Percentiles rank a stretch among this genome's conserved stretches.
phyloP scores from a whole-genome alignment of 37 sponge, comb jelly and placozoan species.

The Axinella damicornis region DNA sequence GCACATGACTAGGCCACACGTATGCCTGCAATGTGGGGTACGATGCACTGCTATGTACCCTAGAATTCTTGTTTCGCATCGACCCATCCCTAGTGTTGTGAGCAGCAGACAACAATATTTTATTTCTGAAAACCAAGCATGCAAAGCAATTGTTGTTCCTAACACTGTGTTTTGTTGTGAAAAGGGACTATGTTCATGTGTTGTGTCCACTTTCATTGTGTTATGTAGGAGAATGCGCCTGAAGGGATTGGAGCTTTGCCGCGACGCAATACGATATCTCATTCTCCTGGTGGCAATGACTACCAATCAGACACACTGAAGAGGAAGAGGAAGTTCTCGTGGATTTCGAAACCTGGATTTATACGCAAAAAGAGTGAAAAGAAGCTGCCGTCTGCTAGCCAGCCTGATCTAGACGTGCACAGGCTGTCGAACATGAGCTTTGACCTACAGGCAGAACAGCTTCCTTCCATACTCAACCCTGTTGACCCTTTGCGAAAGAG shows the following conservation, averaged over 20 bases:
- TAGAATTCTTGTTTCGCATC: no score
- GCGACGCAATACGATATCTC: constrained; percentile 1
- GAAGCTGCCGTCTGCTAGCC: background rate
- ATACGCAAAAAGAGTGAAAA: constrained; percentile 16
- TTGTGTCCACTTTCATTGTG: no score
- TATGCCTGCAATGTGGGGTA: no score
- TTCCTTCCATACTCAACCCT: background rate
- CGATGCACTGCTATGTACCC: no score
- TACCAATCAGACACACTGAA: constrained; percentile 32
- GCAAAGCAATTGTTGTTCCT: no score
- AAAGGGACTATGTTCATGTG: no score
- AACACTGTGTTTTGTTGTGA: no score
- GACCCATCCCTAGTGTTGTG: no score
- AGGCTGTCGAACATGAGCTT: constrained; percentile 8
- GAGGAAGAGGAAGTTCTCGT: constrained; percentile 37
- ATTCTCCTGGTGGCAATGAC: constrained; percentile 12
- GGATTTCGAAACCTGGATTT: constrained; percentile 23
- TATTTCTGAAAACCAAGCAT: no score
- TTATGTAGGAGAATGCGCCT: background rate
- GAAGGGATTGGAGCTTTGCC: background rate
- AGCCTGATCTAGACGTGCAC: background rate
- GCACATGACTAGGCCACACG: no score
- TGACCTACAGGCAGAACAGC: background rate
- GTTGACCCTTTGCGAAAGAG: constrained; percentile 12
- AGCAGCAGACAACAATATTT: no score